Evolutionary conservation across 64 coral and sea anemone species (phyloP).

Genomic region (Montipora capricornis): DNA sequence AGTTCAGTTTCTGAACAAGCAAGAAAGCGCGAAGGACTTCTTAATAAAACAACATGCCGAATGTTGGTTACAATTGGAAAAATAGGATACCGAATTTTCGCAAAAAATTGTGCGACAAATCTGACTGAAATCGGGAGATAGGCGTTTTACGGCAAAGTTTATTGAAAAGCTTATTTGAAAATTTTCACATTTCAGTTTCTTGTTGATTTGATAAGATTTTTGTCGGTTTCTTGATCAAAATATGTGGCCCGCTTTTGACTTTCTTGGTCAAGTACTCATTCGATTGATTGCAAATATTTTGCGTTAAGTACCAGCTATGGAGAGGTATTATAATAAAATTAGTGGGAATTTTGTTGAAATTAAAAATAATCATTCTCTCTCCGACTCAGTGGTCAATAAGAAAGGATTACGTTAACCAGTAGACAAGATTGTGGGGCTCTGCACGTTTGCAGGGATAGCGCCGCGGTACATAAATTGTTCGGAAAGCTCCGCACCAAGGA

Average conservation of each 20-base stretch:
- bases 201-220: neutral
- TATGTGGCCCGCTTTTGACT: neutral
- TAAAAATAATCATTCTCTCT: slow-evolving; percentile 2
- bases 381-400: neutral
- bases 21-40: neutral
- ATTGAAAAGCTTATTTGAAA: neutral
- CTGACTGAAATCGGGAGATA: no score
- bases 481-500: no score
- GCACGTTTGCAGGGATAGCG: no score
- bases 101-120: neutral
- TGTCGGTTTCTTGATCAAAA: slow-evolving; percentile 18
- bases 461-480: no score
- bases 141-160: neutral
- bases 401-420: neutral
- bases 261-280: slow-evolving; percentile 8
- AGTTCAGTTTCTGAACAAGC: neutral
- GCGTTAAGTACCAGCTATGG: neutral
- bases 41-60: no score
- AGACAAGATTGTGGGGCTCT: no score
- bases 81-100: no score
- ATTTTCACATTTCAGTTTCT: neutral
- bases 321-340: slow-evolving; percentile 2
- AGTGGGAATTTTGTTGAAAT: slow-evolving; percentile 4
- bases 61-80: no score
- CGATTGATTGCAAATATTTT: slow-evolving; percentile 15